Percentiles rank a stretch among this genome's conserved stretches.
phyloP scores from a whole-genome alignment of 2,888 invertebrate species.

The Watsonalla cultraria region DNA sequence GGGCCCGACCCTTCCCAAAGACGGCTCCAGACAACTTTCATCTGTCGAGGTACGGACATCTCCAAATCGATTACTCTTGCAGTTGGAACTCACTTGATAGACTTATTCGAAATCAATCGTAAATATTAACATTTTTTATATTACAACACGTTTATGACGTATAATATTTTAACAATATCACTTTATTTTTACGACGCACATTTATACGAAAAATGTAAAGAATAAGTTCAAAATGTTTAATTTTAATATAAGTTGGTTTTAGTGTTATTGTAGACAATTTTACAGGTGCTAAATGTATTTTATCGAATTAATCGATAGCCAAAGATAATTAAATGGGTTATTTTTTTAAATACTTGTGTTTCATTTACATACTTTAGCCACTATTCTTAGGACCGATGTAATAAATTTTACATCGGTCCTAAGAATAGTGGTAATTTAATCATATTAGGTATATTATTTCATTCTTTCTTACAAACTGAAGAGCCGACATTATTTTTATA shows the following conservation, averaged over 20 bases:
- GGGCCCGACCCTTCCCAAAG: slow-evolving; percentile 87
- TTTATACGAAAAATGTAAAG: neutral
- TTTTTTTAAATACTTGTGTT: neutral
- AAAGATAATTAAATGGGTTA: slow-evolving; percentile 24
- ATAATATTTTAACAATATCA: slow-evolving; percentile 3
- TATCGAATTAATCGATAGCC: slow-evolving; percentile 25
- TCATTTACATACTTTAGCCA: neutral
- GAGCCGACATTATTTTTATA: neutral
- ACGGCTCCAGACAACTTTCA: slow-evolving; percentile 82
- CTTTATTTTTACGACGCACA: neutral
- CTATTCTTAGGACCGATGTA: too few relatives aligned
- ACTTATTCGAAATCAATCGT: slow-evolving; percentile 80
- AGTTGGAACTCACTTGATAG: slow-evolving; percentile 90
- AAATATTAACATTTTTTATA: slow-evolving; percentile 4
- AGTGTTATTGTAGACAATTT: neutral
- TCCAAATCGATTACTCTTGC: slow-evolving; percentile 89
- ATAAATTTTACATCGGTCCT: too few relatives aligned
- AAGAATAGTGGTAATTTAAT: too few relatives aligned
- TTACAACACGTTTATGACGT: slow-evolving; percentile 1
- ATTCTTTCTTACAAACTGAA: neutral
- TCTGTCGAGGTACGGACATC: slow-evolving; percentile 86
- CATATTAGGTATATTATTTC: too few relatives aligned
- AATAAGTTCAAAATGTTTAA: neutral
- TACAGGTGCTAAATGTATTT: slow-evolving; percentile 13
- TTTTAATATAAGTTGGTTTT: neutral